Percentiles rank a stretch among this genome's conserved stretches.
phyloP scores from a whole-genome alignment of 1,140 invertebrate genomes.

The Acromyrmex echinatior region DNA sequence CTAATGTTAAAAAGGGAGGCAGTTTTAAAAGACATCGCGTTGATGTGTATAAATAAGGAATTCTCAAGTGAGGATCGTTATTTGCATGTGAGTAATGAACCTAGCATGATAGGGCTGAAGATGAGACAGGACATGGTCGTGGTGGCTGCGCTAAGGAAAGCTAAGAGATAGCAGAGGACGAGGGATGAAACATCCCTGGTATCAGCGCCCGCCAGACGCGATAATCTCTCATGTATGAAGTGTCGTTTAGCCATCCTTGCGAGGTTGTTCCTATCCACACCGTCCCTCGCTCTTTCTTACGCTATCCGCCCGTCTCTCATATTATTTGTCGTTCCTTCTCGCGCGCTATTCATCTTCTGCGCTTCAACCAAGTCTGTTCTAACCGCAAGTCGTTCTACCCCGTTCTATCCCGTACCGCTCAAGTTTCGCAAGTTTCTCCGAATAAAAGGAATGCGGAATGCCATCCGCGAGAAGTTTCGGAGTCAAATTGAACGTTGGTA shows the following conservation, averaged over 20 bases:
- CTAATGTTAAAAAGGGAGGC: conserved; percentile 1
- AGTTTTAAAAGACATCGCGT: conserved; percentile 40
- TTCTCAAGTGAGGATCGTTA: conserved; percentile 45
- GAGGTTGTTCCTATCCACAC: conserved; percentile 17
- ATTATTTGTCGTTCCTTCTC: conserved; percentile 49
- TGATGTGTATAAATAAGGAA: conserved; percentile 19
- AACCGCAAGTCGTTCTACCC: conserved; percentile 32
- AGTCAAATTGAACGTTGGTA: conserved; percentile 73
- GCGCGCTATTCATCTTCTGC: conserved; percentile 57
- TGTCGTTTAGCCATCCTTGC: conserved; percentile 75
- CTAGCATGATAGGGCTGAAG: conserved; percentile 59
- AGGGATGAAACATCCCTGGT: conserved; percentile 55
- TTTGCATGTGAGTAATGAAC: conserved; percentile 78
- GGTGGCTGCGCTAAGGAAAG: conserved; percentile 25
- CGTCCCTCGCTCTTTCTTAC: conserved; percentile 23
- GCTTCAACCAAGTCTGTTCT: background rate
- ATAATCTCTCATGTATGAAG: conserved; percentile 79
- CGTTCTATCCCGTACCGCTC: conserved; percentile 55
- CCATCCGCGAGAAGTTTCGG: conserved; percentile 64
- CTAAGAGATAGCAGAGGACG: conserved; percentile 1
- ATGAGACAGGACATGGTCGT: conserved; percentile 59
- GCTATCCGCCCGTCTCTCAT: conserved; percentile 46
- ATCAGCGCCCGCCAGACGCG: conserved; percentile 77
- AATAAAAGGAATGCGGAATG: conserved; percentile 69
- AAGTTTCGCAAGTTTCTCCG: conserved; percentile 65